Conservation (phyloP, 2,113 vertebrate genomes). For the Amphiprion ocellaris region DNA sequence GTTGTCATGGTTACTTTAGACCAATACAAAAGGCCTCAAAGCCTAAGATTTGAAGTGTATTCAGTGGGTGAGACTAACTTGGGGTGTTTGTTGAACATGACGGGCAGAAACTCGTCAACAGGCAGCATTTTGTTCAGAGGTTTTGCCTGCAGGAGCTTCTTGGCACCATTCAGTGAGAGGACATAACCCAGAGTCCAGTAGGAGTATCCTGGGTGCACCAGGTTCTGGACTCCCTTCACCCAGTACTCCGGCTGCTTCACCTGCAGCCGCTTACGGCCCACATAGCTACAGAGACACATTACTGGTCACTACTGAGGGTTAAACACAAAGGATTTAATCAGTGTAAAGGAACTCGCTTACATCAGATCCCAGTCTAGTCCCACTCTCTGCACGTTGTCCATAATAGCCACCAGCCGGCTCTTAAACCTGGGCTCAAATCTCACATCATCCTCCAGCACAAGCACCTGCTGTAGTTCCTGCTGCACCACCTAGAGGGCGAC, state of each 20-base stretch:
- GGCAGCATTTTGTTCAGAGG: slow-evolving; percentile 93
- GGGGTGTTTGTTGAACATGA: slow-evolving; percentile 95
- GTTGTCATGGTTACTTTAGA: not conserved
- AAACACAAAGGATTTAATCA: no score
- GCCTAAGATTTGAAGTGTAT: not conserved
- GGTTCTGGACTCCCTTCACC: slow-evolving; percentile 87
- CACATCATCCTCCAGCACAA: slow-evolving; percentile 92
- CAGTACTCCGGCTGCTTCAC: slow-evolving; percentile 88
- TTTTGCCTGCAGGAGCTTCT: slow-evolving; percentile 87
- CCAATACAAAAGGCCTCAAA: not conserved
- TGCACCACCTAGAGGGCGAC: slow-evolving; percentile 83
- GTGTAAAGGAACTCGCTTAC: slow-evolving; percentile 76
- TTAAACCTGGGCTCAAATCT: slow-evolving; percentile 91
- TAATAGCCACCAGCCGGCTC: slow-evolving; percentile 85
- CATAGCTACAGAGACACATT: slow-evolving; percentile 81
- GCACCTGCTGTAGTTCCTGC: slow-evolving; percentile 83
- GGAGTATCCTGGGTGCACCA: slow-evolving; percentile 93
- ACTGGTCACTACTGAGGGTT: not conserved
- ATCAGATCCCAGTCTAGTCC: slow-evolving; percentile 92
- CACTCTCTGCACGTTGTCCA: slow-evolving; percentile 84
- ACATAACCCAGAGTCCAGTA: slow-evolving; percentile 93
- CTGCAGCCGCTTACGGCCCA: slow-evolving; percentile 92
- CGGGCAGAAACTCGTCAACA: slow-evolving; percentile 91
- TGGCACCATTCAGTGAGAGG: slow-evolving; percentile 89
- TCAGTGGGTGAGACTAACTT: slow-evolving; percentile 83